phyloP scores from a whole-genome alignment of 2,797 vertebrate genomes.

The Spondyliosoma cantharus region DNA sequence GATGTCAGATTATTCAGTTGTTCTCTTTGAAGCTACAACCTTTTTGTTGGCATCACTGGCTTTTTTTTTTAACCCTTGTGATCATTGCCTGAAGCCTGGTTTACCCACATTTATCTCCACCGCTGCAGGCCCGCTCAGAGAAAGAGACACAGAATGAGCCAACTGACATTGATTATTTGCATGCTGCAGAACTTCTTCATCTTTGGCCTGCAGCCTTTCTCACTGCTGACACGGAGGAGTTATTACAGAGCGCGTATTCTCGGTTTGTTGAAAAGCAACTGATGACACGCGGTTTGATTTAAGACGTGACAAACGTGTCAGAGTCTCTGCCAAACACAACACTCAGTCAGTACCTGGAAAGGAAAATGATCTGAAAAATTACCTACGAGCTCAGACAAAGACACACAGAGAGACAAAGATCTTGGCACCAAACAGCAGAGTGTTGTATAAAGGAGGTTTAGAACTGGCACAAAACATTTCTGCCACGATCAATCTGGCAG shows the following conservation, averaged over 20 bases:
- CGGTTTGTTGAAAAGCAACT: background rate
- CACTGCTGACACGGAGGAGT: background rate
- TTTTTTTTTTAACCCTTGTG: background rate
- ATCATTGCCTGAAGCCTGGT: background rate
- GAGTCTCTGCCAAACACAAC: conserved; percentile 1
- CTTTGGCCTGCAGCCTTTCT: background rate
- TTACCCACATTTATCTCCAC: background rate
- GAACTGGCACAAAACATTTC: no score
- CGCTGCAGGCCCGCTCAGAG: background rate
- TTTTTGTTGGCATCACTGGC: background rate
- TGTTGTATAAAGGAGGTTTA: background rate
- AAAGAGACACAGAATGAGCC: background rate
- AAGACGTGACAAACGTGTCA: conserved; percentile 22
- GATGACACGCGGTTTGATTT: background rate
- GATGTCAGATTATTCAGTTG: background rate
- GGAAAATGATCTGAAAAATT: no score
- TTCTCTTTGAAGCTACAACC: background rate
- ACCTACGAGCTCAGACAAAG: background rate
- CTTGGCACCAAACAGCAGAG: background rate
- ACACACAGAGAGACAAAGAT: no score
- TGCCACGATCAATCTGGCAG: no score
- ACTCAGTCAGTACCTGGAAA: background rate
- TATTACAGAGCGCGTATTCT: background rate
- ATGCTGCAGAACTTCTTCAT: background rate
- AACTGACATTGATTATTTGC: no score